Evolutionary conservation across 92 coral and sea anemone species (phyloP).

Genomic region (Palythoa heliodiscus): DNA sequence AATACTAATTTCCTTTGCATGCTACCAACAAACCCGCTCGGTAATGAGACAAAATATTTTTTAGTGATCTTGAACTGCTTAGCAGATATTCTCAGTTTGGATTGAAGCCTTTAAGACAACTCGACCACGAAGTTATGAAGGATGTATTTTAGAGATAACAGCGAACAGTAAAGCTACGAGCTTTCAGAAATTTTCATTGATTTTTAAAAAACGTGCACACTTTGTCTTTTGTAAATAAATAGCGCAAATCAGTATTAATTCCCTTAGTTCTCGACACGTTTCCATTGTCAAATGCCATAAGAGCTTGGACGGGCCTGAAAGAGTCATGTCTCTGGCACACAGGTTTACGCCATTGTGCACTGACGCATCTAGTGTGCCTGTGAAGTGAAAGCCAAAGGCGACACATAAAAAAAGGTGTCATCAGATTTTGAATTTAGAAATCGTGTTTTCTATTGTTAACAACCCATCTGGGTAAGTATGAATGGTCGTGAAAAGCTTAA

Average conservation of each 20-base stretch:
- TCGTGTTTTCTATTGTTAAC: constrained; percentile 34
- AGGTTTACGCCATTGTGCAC: neutral
- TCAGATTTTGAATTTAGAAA: constrained; percentile 16
- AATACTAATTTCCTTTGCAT: constrained; percentile 17
- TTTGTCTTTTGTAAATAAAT: constrained; percentile 47
- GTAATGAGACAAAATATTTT: neutral
- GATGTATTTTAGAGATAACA: neutral
- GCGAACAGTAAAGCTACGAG: neutral
- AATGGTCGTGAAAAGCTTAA: constrained; percentile 41
- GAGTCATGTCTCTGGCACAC: constrained; percentile 10
- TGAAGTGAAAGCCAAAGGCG: constrained; percentile 20
- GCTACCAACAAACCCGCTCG: constrained; percentile 9
- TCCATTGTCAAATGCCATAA: constrained; percentile 46
- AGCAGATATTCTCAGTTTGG: neutral
- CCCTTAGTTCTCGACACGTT: constrained; percentile 40
- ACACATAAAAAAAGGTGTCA: constrained; percentile 19
- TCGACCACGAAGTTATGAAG: neutral
- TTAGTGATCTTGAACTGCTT: neutral
- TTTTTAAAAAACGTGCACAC: constrained; percentile 36
- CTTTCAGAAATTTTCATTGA: neutral
- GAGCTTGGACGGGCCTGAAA: constrained; percentile 10
- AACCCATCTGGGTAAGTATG: constrained; percentile 43
- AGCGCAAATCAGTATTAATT: constrained; percentile 35
- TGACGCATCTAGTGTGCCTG: neutral
- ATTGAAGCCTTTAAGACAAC: neutral